Evolutionary conservation across 64 coral and sea anemone genomes (phyloP).

Genomic region (Montipora foliosa): DNA sequence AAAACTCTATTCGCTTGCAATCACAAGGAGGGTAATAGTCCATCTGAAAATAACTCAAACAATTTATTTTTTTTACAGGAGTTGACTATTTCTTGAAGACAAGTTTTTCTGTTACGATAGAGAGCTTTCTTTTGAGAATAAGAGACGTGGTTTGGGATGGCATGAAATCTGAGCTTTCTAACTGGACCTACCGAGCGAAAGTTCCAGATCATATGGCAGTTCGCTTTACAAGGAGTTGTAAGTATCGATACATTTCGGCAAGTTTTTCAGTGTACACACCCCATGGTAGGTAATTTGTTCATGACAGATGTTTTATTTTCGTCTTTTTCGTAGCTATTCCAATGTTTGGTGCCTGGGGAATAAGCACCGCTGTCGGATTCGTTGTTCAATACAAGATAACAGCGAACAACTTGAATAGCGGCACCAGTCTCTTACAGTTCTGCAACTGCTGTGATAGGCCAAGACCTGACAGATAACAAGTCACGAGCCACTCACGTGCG

Average conservation of each 20-base stretch:
- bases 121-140: constrained; percentile 83
- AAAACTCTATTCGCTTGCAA: too few species aligned
- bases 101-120: constrained; percentile 93
- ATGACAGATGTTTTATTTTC: background rate
- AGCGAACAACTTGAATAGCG: constrained; percentile 66
- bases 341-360: constrained; percentile 81
- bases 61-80: constrained; percentile 17
- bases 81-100: constrained; percentile 84
- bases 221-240: constrained; percentile 72
- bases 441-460: constrained; percentile 75
- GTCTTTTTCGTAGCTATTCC: constrained; percentile 67
- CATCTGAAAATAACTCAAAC: too few species aligned
- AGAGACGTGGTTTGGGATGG: constrained; percentile 85
- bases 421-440: constrained; percentile 67
- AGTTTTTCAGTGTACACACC: background rate
- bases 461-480: constrained; percentile 56
- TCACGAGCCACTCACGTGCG: background rate
- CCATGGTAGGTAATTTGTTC: background rate
- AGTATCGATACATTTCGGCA: background rate
- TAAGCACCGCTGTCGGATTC: constrained; percentile 72
- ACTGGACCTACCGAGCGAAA: constrained; percentile 88
- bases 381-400: constrained; percentile 87
- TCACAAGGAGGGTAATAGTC: too few species aligned
- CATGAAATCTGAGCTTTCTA: constrained; percentile 79
- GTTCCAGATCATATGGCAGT: constrained; percentile 77